These are phyloP conservation scores for Bibio marci DNA, from an alignment of 2,888 invertebrate genomes.

Conservation along the genomic window DNA sequence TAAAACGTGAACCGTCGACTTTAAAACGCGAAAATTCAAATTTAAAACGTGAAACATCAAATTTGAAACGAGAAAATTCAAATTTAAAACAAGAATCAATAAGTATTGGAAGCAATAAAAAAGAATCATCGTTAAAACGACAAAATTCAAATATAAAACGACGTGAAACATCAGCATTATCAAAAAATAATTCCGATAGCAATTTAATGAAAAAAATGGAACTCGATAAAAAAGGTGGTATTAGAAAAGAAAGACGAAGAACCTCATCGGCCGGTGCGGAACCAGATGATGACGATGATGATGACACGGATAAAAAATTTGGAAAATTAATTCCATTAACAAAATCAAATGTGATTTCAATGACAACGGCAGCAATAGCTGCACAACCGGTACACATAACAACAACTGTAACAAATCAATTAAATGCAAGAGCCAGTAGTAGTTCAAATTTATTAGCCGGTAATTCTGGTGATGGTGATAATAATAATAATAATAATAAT, in stretches of 20 bases:
- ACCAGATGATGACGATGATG: constrained; percentile 4
- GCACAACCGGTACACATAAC: constrained; percentile 37
- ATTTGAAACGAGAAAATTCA: neutral
- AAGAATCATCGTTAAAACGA: neutral
- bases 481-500: constrained; percentile 8
- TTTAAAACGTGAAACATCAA: constrained; percentile 1
- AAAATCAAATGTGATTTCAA: constrained; percentile 30
- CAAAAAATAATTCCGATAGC: constrained; percentile 22
- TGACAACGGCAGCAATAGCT: constrained; percentile 40
- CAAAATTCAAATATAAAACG: neutral
- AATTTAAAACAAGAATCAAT: constrained; percentile 3
- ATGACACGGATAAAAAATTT: constrained; percentile 11
- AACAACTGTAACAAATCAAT: constrained; percentile 36
- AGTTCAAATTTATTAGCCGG: constrained; percentile 26
- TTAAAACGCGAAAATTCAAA: neutral
- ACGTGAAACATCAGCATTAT: neutral
- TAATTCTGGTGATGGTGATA: no score
- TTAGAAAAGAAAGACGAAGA: constrained; percentile 9
- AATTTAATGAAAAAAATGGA: constrained; percentile 18
- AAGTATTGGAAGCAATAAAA: neutral
- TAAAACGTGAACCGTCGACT: constrained; percentile 3
- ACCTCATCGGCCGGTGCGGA: neutral
- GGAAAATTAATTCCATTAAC: constrained; percentile 15
- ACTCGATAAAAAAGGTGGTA: constrained; percentile 11
- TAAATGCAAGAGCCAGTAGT: constrained; percentile 16